Conservation (phyloP, 2,113 vertebrate species). For the Myiozetetes cayanensis region DNA sequence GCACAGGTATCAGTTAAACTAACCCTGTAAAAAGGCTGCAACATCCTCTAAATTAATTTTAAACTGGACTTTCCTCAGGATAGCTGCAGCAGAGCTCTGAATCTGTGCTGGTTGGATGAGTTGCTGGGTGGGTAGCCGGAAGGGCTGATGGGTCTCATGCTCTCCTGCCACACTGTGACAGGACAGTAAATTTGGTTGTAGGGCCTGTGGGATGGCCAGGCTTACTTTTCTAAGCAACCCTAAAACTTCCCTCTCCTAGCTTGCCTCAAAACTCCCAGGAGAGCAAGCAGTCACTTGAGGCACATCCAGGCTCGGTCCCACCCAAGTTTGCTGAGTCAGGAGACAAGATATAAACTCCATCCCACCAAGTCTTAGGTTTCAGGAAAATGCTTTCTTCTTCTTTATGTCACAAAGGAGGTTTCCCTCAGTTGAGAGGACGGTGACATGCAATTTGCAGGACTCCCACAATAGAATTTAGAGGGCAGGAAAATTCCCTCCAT, state of each 20-base stretch:
- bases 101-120: background rate
- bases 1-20: background rate
- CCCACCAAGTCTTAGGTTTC: background rate
- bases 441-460: background rate
- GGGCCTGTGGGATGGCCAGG: background rate
- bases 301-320: background rate
- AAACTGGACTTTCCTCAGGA: background rate
- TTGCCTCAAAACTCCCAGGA: background rate
- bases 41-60: slow-evolving; percentile 11
- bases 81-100: background rate
- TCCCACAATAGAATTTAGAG: background rate
- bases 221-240: background rate
- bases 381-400: background rate
- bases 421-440: background rate
- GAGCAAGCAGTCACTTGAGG: background rate
- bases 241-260: background rate
- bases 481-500: background rate
- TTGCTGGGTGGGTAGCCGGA: background rate
- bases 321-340: background rate
- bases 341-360: background rate
- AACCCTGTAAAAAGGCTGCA: background rate
- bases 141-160: background rate
- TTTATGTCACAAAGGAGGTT: background rate
- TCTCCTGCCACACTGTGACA: background rate
- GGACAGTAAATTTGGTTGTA: background rate